A percentile compares a stretch with the other conserved stretches of the same genome.
These are phyloP conservation scores for Patiria miniata DNA, from an alignment of 35 echinoderm and acorn worm genomes.

Conservation along the genomic window DNA sequence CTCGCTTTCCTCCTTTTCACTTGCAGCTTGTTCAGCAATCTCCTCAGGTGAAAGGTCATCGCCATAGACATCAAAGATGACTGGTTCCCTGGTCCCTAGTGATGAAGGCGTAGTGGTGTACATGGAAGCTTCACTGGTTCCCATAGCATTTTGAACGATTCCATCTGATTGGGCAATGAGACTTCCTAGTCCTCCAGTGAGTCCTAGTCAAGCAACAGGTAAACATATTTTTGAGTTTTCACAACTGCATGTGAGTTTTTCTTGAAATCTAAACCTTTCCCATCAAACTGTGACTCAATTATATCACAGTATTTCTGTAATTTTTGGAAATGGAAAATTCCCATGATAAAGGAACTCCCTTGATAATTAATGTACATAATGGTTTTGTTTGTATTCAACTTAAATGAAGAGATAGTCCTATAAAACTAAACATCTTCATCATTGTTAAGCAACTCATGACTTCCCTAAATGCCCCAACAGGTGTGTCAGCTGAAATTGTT, in stretches of 20 bases:
- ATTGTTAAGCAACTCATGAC: too few species aligned
- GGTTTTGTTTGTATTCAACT: too few species aligned
- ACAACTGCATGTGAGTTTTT: neutral
- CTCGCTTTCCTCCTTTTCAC: neutral
- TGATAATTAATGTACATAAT: too few species aligned
- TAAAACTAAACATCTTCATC: too few species aligned
- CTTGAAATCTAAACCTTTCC: too few species aligned
- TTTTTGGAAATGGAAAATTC: too few species aligned
- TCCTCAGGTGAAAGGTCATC: conserved; percentile 15
- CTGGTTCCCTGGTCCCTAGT: neutral
- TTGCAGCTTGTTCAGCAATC: neutral
- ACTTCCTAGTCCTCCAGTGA: conserved; percentile 24
- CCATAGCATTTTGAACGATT: conserved; percentile 10
- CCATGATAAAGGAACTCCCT: too few species aligned
- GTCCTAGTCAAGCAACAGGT: neutral
- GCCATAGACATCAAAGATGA: neutral
- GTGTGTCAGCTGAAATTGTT: too few species aligned
- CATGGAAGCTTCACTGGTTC: neutral
- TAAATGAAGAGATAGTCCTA: too few species aligned
- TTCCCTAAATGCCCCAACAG: too few species aligned
- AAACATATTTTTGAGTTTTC: neutral
- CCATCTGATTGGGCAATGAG: conserved; percentile 29
- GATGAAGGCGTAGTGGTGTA: neutral
- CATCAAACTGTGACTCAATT: too few species aligned
- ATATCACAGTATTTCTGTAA: too few species aligned